Base-by-base conservation (phyloP, 1,140 invertebrate species). In the Eriosoma lanigerum region DNA sequence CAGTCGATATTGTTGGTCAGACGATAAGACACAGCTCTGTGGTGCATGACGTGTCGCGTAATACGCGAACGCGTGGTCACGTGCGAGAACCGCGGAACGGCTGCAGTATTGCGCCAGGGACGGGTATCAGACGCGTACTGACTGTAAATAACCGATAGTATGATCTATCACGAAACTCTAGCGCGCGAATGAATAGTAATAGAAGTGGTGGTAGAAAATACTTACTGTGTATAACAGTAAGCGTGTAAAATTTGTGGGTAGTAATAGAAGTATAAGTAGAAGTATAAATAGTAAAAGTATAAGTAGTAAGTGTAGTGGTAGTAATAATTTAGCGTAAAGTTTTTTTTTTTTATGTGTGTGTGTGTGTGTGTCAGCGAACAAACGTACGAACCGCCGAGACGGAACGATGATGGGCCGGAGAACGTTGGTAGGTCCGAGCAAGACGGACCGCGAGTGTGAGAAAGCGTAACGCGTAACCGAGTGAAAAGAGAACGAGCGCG, bases 71-170 rank as follows among this genome's bases (percentile, higher is more conserved):
- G 19, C 64, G 64, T 21, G 64, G 38, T 29, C 60, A 62, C 60
- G 24, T 62, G 60, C 60, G 60, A 17, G 15, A 9, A 26, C 21
- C 19, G 4, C 32, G 32, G 38, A 26, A 62, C 21, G 60, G 6
- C 8, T 10, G 13, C 6, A 10, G 24, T 12, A 21, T 62, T 13
- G 60, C 52, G 32, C 26, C 72, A 24, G 50, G 50, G n/a, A 75
- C 38, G 73, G 19, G 60, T 19, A 46, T 17, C 52, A n/a, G 38
- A 76, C 50, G 73, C 54, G 54, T 76, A 76, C 54, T 60, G 52
- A 76, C 26, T 19, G 24, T 26, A 24, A n/a, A n/a, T n/a, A n/a
- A n/a, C n/a, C n/a, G n/a, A n/a, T n/a, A n/a, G n/a, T n/a, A n/a
- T n/a, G n/a, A n/a, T n/a, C n/a, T 44, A 32, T 66, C 32, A 62